Conservation (phyloP, 2,888 invertebrate genomes). For the Malachius bipustulatus region DNA sequence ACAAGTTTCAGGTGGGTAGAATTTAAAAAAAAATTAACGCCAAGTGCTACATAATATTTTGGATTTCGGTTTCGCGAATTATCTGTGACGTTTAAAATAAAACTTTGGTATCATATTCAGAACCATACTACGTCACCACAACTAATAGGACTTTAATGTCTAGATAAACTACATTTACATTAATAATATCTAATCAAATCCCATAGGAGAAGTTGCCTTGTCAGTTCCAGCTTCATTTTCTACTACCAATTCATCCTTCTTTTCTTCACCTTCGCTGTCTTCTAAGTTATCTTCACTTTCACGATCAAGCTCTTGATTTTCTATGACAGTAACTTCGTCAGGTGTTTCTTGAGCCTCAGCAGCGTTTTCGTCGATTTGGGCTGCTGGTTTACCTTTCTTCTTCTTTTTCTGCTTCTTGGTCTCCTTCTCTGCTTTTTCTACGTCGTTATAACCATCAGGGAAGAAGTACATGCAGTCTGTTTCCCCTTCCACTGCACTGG, state of each 20-base stretch:
- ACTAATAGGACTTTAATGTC: no score
- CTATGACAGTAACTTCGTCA: constrained; percentile 28
- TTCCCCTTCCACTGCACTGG: constrained; percentile 50
- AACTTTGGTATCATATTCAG: no score
- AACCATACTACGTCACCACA: no score
- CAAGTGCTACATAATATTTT: no score
- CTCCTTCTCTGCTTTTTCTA: constrained; percentile 37
- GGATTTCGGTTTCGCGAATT: no score
- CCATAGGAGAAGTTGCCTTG: constrained; percentile 45
- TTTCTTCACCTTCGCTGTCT: constrained; percentile 20
- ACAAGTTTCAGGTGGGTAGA: no score
- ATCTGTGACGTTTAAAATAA: no score
- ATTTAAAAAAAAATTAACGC: no score
- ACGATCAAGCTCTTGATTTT: constrained; percentile 24
- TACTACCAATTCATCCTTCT: constrained; percentile 17
- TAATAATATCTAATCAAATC: no score
- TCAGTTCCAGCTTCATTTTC: constrained; percentile 26
- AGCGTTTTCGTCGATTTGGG: constrained; percentile 16
- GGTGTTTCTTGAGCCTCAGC: constrained; percentile 14
- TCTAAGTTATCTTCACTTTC: constrained; percentile 22
- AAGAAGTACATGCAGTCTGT: constrained; percentile 56
- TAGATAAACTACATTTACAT: no score
- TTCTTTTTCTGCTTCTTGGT: constrained; percentile 44
- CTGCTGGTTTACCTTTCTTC: constrained; percentile 28
- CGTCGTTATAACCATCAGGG: constrained; percentile 50